Base-by-base conservation (phyloP, 2,797 vertebrate species). In the Diplodus puntazzo region DNA sequence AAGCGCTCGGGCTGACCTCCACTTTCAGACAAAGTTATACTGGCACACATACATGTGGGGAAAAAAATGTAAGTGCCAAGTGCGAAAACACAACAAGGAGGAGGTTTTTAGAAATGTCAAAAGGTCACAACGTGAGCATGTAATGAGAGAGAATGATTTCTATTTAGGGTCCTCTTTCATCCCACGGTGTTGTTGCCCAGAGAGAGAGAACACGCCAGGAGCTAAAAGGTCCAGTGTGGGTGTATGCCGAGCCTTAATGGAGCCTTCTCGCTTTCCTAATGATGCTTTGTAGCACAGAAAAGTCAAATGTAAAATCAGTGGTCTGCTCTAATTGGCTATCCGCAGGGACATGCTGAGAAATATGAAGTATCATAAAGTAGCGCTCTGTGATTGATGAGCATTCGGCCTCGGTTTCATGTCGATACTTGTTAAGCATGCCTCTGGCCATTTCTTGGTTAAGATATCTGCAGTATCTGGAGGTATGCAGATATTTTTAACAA, bases 171-270 rank as follows among this genome's bases (percentile, higher is more conserved):
- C 64, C 57, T 58, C 81, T 85, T 81, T 86, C 86, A 89, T 92
- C 84, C 85, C 70, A 82, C 83, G 0, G 73, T 69, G 85, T 48
- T 82, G 78, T 78, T 80, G 81, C 79, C 80, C 21, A 21, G 68
- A 75, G 79, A 85, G 68, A 69, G 69, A 74, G 67, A 89, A 88
- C 73, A 78, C 34, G 82, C 83, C 77, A 70, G 34, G 78, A 82
- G 90, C 88, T 79, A n/a, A 89, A 86, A 89, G 92, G 92, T 89
- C 89, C 69, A 67, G 83, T 79, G 91, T 92, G 88, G 92, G 92
- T 27, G 89, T 82, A 21, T 23, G 70, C 53, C 17, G 80, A 81
- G 77, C 73, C 62, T 53, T 61, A 80, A 55, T 71, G 39, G 59
- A 81, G 82, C 52, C 57, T 77, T 81, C 81, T 88, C 71, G 63